phyloP scores from a whole-genome alignment of 2,113 vertebrate species.

The Oryzias javanicus region DNA sequence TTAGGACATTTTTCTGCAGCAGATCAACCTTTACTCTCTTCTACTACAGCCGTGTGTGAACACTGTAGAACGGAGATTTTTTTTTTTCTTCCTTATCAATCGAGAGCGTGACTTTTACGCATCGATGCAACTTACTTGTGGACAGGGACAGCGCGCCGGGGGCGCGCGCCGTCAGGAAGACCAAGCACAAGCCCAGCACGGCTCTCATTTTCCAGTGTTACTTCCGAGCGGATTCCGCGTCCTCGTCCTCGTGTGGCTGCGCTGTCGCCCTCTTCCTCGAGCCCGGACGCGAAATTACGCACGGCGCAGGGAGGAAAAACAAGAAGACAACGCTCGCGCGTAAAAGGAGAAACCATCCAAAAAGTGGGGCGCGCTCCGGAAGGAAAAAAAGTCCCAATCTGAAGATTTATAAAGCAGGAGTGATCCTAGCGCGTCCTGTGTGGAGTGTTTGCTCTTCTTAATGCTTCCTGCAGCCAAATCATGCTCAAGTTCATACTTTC shows the following conservation, averaged over 20 bases:
- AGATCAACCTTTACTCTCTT: neutral
- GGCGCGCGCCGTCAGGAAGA: constrained; percentile 68
- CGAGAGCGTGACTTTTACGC: constrained; percentile 22
- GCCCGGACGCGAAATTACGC: constrained; percentile 50
- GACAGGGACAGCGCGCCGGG: constrained; percentile 73
- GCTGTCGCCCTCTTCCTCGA: constrained; percentile 37
- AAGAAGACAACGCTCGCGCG: constrained; percentile 24
- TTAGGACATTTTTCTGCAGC: too few relatives aligned
- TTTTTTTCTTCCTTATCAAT: neutral
- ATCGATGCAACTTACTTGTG: constrained; percentile 76
- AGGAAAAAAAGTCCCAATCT: constrained; percentile 21
- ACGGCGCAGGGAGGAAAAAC: constrained; percentile 35
- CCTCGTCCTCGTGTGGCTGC: constrained; percentile 50
- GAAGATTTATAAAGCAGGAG: constrained; percentile 19
- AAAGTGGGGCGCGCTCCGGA: constrained; percentile 29
- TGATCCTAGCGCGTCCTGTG: constrained; percentile 53
- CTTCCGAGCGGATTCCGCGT: constrained; percentile 18
- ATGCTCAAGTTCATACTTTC: constrained; percentile 85
- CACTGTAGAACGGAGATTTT: neutral
- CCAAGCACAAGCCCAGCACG: constrained; percentile 51
- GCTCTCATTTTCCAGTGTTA: constrained; percentile 50
- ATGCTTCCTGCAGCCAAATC: constrained; percentile 83
- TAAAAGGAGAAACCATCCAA: constrained; percentile 3
- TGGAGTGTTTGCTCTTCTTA: constrained; percentile 72
- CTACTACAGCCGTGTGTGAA: constrained; percentile 15